Percentiles rank a stretch among this genome's conserved stretches.
Evolutionary conservation across 2,888 invertebrate species (phyloP).

Genomic region (Chorisops tibialis): DNA sequence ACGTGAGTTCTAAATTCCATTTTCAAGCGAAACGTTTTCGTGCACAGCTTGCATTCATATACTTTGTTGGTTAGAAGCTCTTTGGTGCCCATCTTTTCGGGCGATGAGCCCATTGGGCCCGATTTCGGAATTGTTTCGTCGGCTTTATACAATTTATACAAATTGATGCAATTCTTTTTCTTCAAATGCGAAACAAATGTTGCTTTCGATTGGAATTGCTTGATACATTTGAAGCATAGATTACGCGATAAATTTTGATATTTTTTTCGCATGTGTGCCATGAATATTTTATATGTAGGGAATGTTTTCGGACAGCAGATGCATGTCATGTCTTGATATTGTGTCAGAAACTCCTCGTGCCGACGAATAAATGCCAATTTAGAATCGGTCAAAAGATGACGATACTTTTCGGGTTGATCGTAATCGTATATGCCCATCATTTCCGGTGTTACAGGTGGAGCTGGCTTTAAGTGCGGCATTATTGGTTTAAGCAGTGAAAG

Average conservation of each 20-base stretch:
- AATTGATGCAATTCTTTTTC: conserved; percentile 50
- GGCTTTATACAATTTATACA: conserved; percentile 47
- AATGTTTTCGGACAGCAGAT: conserved; percentile 50
- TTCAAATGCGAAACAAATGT: conserved; percentile 52
- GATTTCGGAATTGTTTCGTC: conserved; percentile 40
- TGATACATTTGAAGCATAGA: conserved; percentile 51
- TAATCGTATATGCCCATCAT: conserved; percentile 46
- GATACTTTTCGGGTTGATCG: conserved; percentile 50
- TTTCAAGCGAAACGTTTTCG: conserved; percentile 49
- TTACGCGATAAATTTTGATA: conserved; percentile 49
- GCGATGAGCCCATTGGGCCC: conserved; percentile 35
- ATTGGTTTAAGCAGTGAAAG: conserved; percentile 8
- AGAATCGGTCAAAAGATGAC: conserved; percentile 46
- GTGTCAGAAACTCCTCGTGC: conserved; percentile 49
- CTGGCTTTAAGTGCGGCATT: conserved; percentile 28
- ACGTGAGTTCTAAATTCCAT: conserved; percentile 52
- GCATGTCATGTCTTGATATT: conserved; percentile 52
- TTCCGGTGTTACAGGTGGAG: conserved; percentile 32
- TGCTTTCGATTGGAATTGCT: conserved; percentile 52
- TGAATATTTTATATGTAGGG: conserved; percentile 51
- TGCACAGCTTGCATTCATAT: conserved; percentile 51
- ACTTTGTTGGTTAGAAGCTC: conserved; percentile 51
- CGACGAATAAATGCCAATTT: conserved; percentile 49
- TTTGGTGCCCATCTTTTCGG: conserved; percentile 49
- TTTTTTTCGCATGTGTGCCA: conserved; percentile 53